Evolutionary conservation across 2,888 invertebrate species (phyloP), one percentile per base, ranked within the genome.

Genomic region (Chrysolina oricalcia): DNA sequence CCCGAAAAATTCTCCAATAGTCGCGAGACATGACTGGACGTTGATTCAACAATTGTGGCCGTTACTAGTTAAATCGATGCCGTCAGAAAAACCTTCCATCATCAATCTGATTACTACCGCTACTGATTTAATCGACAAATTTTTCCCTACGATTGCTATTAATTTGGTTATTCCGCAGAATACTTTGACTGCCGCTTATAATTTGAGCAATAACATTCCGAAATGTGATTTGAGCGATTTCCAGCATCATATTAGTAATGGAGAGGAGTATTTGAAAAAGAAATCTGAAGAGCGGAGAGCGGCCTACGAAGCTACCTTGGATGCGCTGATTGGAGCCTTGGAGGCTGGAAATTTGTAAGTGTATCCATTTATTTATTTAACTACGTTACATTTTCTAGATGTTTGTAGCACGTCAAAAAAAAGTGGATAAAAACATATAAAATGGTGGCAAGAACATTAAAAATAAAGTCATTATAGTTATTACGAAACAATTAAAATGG

Each of bases 1-100:
- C 0, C 92, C 93, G 0, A 92, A 93, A 83, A 88, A 90, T 11
- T 90, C 91, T 4, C 92, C 93, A 0, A 88, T 97, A 9, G 88
- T 94, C 1, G 91, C 93, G 11, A 92, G 93, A 82, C 93, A 94
- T 78, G 93, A 96, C 86, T 98, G 97, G 96, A 90, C 92, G 9
- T 91, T 93, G 4, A 89, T 95, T 19, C 88, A 90, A 50, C 89
- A 91, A 35, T 87, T 97, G 0, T 97, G 97, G 96, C 95, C 96
- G 0, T 92, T 94, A 1, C 86, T 98, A 21, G 90, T 97, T 0
- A 90, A 91, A 73, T 94, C 96, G 0, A 93, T 93, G 78, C 93
- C 96, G 65, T 96, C 96, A 2, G 97, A 98, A 85, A 97, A 97
- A 86, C 93, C 94, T 0, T 95, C 94, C 56, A 94, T 97, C 69